Conservation (phyloP, 2,113 vertebrate genomes). For the Pelusios castaneus region DNA sequence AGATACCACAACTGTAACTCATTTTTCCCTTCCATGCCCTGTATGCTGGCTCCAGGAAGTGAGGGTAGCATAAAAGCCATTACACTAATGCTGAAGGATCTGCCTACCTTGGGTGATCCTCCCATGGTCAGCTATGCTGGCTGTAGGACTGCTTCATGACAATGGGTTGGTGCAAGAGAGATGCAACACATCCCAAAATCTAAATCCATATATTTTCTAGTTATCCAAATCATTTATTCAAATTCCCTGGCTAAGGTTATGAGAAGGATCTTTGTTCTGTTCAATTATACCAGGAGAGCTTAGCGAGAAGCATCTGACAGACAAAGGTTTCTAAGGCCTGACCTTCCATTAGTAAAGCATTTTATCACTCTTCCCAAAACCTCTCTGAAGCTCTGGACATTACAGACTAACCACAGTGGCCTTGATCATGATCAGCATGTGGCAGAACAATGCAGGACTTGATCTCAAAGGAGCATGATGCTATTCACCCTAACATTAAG, state of each 20-base stretch:
- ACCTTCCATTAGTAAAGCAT: background rate
- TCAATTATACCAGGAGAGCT: background rate
- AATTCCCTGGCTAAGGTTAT: background rate
- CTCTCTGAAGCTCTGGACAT: background rate
- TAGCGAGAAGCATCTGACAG: background rate
- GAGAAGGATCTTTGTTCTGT: background rate
- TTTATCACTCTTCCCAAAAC: slow-evolving; percentile 4
- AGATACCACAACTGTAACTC: background rate
- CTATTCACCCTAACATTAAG: background rate
- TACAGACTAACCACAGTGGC: slow-evolving; percentile 37
- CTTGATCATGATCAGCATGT: background rate
- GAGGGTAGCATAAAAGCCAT: background rate
- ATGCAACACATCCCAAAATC: background rate
- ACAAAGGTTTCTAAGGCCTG: slow-evolving; percentile 14
- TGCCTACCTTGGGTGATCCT: background rate
- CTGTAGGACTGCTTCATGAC: background rate
- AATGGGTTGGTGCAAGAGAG: background rate
- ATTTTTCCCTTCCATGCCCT: background rate
- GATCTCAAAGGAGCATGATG: background rate
- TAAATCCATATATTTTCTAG: background rate
- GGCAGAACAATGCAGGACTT: slow-evolving; percentile 8
- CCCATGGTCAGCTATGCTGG: background rate
- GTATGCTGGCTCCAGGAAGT: background rate
- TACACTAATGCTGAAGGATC: background rate
- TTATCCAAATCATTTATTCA: background rate